Percentiles rank a stretch among this genome's conserved stretches.
Evolutionary conservation across 2,888 invertebrate species (phyloP).

Genomic region (Tenthredo distinguenda): DNA sequence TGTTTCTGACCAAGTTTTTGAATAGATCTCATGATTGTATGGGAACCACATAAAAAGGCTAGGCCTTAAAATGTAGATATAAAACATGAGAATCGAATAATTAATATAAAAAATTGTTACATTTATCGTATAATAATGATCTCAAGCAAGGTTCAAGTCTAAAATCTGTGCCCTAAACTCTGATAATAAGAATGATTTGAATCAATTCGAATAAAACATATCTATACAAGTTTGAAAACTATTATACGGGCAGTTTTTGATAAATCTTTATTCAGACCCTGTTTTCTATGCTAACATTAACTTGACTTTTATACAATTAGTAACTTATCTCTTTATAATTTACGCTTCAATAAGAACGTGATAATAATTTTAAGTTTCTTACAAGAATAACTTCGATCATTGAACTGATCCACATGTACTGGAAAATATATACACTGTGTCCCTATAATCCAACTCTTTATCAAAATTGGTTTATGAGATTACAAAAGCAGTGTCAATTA

Average conservation of each 20-base stretch:
- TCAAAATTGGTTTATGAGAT: slow-evolving; percentile 7
- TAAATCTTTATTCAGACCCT: slow-evolving; percentile 50
- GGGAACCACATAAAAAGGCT: neutral
- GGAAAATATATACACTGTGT: slow-evolving; percentile 43
- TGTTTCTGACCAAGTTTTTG: neutral
- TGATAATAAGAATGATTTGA: neutral
- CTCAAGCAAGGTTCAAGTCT: neutral
- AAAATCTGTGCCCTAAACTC: neutral
- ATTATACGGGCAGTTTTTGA: slow-evolving; percentile 43
- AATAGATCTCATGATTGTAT: neutral
- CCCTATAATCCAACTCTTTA: neutral
- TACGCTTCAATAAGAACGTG: slow-evolving; percentile 29
- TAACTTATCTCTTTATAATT: slow-evolving; percentile 11
- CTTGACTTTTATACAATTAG: slow-evolving; percentile 41
- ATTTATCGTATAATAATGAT: neutral
- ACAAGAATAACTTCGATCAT: slow-evolving; percentile 33
- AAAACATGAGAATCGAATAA: slow-evolving; percentile 20
- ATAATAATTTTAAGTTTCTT: slow-evolving; percentile 16
- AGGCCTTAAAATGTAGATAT: neutral
- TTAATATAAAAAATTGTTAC: slow-evolving; percentile 1
- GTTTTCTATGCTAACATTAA: slow-evolving; percentile 41
- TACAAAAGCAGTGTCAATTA: slow-evolving; percentile 35
- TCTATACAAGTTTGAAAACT: slow-evolving; percentile 20
- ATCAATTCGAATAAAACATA: slow-evolving; percentile 12
- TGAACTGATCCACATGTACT: slow-evolving; percentile 37